Percentiles rank a stretch among this genome's conserved stretches.
These are phyloP conservation scores for Andrena cerasifolii DNA, from an alignment of 1,140 invertebrate species.

Conservation along the genomic window DNA sequence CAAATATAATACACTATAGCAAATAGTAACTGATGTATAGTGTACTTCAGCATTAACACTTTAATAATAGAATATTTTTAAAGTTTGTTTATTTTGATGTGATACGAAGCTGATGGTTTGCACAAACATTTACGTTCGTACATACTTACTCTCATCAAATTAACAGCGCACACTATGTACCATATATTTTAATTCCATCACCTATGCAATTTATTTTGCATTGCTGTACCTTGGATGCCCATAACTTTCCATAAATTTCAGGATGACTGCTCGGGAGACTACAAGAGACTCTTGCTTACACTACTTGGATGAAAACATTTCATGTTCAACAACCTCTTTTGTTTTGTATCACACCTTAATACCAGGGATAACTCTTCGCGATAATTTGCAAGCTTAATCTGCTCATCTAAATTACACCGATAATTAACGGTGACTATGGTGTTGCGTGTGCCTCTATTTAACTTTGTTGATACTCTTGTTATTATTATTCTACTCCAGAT, in stretches of 20 bases:
- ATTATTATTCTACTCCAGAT: conserved; percentile 8
- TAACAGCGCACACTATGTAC: background rate
- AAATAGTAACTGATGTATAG: no score
- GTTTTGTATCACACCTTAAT: conserved; percentile 57
- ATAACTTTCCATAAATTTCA: conserved; percentile 83
- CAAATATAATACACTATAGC: no score
- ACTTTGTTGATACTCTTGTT: background rate
- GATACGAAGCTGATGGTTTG: background rate
- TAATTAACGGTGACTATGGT: conserved; percentile 39
- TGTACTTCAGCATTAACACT: no score
- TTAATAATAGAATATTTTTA: no score
- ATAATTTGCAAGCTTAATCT: conserved; percentile 24
- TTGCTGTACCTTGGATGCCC: conserved; percentile 11
- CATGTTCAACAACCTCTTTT: conserved; percentile 49
- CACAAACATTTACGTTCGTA: background rate
- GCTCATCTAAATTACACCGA: conserved; percentile 22
- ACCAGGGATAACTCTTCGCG: conserved; percentile 23
- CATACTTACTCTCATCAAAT: background rate
- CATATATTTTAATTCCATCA: conserved; percentile 29
- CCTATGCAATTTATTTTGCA: background rate
- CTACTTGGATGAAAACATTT: conserved; percentile 87
- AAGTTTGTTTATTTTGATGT: no score
- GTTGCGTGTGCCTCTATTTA: background rate
- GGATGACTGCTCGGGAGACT: conserved; percentile 96
- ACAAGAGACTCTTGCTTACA: conserved; percentile 93